Percentiles rank a stretch among this genome's conserved stretches.
Evolutionary conservation across 2,888 invertebrate species (phyloP).

Genomic region (Zaprionus lineosus): DNA sequence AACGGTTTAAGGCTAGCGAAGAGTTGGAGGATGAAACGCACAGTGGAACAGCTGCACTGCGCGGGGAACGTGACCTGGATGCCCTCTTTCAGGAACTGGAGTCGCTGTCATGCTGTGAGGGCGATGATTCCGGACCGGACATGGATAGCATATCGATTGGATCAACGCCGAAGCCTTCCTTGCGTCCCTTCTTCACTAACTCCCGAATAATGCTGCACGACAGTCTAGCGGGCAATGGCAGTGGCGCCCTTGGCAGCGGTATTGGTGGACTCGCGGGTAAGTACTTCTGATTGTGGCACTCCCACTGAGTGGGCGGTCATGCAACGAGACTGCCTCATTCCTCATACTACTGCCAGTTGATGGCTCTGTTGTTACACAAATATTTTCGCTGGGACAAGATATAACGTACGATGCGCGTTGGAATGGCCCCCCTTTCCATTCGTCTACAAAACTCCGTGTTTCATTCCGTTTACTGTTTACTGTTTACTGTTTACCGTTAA

Average conservation of each 20-base stretch:
- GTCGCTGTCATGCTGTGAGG: conserved; percentile 92
- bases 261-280: conserved; percentile 51
- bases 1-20: conserved; percentile 96
- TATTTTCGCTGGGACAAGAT: too few species aligned
- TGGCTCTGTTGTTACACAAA: conserved; percentile 17
- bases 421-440: too few species aligned
- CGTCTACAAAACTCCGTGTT: too few species aligned
- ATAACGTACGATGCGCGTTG: too few species aligned
- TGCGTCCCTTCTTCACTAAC: conserved; percentile 97
- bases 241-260: conserved; percentile 31
- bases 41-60: conserved; percentile 85
- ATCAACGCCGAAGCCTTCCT: conserved; percentile 97
- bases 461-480: too few species aligned
- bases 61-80: conserved; percentile 94
- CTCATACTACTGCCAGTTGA: conserved; percentile 16
- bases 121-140: conserved; percentile 96
- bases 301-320: too few species aligned
- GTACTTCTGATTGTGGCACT: conserved; percentile 16
- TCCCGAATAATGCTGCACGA: conserved; percentile 89
- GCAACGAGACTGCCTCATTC: conserved; percentile 1
- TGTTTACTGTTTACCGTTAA: not conserved
- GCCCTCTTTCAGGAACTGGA: conserved; percentile 98
- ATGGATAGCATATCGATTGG: conserved; percentile 98
- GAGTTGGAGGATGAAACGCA: conserved; percentile 89
- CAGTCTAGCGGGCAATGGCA: conserved; percentile 67